Evolutionary conservation across 2,113 vertebrate species (phyloP), one percentile per base, ranked within the genome.

Genomic region (Noctilio leporinus): DNA sequence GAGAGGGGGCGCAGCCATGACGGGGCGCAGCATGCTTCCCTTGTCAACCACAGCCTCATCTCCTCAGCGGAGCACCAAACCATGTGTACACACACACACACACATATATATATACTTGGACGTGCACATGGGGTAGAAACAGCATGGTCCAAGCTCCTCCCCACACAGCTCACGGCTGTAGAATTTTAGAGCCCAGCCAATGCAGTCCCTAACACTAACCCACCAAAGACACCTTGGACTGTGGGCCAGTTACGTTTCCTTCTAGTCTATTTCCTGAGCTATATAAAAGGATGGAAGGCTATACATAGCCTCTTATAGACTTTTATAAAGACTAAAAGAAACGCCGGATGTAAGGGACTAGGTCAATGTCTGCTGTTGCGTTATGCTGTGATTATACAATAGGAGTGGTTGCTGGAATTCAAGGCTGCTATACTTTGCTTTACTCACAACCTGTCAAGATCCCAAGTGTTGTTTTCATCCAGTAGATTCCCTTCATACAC

Each of bases 181-280:
- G 33, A 12, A 45, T 33, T 64, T 83, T 15, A 84, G 24, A 73
- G 62, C 15, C 3, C 45, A 8, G 43, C 19, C 10, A 55, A 12
- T 30, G 35, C 45, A 51, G 16, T n/a, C 30, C 59, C 57, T 59
- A 59, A 59, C 57, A 28, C 57, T 59, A 59, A 59, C 57, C 26
- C 11, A 30, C 14, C 30, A 4, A 0, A 62, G 2, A 4, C 1
- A 5, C n/a, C 17, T 1, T 3, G 14, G 28, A 22, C 81, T 33
- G 2, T 14, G 22, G 17, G 10, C n/a, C 4, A 40, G 75, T 19
- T 2, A 33, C 28, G n/a, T 10, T 57, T 2, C 16, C 43, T 45
- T 30, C 24, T 40, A 2, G 14, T 16, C 43, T 62, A 2, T 10
- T n/a, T 77, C 35, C 30, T 51, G 20, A 26, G 73, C 45, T 72